Percentiles rank a stretch among this genome's conserved stretches.
These are phyloP conservation scores for Phocoena phocoena DNA, from an alignment of 2,113 vertebrate genomes.

Conservation along the genomic window DNA sequence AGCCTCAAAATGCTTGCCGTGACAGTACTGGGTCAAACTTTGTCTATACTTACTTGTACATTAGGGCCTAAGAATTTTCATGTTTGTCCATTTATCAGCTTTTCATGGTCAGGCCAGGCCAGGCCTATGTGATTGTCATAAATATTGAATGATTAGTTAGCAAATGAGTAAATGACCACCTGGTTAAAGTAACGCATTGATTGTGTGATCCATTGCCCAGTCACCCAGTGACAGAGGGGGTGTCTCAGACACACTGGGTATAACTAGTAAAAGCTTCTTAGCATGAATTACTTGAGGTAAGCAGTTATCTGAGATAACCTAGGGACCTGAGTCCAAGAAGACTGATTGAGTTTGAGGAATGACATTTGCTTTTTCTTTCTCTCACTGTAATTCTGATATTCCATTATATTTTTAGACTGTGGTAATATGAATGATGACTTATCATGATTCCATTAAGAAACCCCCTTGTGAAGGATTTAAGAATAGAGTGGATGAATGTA, in stretches of 20 bases:
- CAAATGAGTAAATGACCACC: not conserved
- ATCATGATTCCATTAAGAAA: not conserved
- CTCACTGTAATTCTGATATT: not conserved
- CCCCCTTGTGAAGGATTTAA: not conserved
- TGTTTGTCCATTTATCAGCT: not conserved
- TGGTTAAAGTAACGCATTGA: not conserved
- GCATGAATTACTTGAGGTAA: not conserved
- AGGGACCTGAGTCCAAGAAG: not conserved
- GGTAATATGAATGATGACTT: not conserved
- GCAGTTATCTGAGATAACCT: not conserved
- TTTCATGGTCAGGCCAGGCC: not conserved
- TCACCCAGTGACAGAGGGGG: accelerated
- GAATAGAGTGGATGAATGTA: not conserved
- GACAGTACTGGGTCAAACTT: not conserved
- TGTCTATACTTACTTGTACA: not conserved
- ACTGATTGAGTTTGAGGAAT: not conserved
- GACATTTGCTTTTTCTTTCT: not conserved
- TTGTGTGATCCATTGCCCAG: not conserved
- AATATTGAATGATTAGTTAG: not conserved
- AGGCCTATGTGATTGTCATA: not conserved
- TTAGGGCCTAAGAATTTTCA: not conserved
- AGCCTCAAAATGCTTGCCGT: not conserved
- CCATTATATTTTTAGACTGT: not conserved
- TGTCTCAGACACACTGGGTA: not conserved
- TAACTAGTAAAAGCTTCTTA: not conserved